Conservation (phyloP, 2,113 vertebrate species). For the Archocentrus centrarchus region DNA sequence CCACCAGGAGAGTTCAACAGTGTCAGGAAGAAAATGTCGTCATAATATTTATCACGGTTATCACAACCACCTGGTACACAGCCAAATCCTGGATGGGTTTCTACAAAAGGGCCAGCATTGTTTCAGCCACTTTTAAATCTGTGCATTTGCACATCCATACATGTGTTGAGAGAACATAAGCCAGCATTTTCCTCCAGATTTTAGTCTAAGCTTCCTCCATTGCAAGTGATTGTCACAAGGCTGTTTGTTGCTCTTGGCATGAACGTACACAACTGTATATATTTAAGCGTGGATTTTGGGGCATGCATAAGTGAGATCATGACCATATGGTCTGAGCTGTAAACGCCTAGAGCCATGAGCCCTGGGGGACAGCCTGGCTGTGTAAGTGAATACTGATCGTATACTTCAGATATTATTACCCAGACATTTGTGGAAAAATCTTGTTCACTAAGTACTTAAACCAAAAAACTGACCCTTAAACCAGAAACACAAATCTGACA, state of each 20-base stretch:
- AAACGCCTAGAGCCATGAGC: constrained; percentile 44
- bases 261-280: constrained; percentile 71
- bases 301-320: constrained; percentile 72
- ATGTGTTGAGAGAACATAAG: constrained; percentile 63
- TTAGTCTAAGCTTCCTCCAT: constrained; percentile 65
- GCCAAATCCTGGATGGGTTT: constrained; percentile 23
- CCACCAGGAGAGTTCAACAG: constrained; percentile 59
- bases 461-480: constrained; percentile 12
- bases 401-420: constrained; percentile 52
- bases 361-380: constrained; percentile 54
- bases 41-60: constrained; percentile 30
- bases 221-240: constrained; percentile 64
- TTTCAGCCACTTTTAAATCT: constrained; percentile 42
- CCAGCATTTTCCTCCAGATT: constrained; percentile 65
- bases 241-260: constrained; percentile 75
- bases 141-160: constrained; percentile 61
- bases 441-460: constrained; percentile 33
- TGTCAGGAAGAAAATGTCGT: constrained; percentile 55
- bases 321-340: constrained; percentile 63
- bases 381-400: constrained; percentile 58
- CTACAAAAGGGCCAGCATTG: constrained; percentile 18
- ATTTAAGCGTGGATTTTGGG: constrained; percentile 58
- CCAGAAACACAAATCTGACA: constrained; percentile 27
- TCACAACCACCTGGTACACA: constrained; percentile 27
- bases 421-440: constrained; percentile 38